Base-by-base conservation (phyloP, 2,113 vertebrate genomes). In the Cololabis saira region DNA sequence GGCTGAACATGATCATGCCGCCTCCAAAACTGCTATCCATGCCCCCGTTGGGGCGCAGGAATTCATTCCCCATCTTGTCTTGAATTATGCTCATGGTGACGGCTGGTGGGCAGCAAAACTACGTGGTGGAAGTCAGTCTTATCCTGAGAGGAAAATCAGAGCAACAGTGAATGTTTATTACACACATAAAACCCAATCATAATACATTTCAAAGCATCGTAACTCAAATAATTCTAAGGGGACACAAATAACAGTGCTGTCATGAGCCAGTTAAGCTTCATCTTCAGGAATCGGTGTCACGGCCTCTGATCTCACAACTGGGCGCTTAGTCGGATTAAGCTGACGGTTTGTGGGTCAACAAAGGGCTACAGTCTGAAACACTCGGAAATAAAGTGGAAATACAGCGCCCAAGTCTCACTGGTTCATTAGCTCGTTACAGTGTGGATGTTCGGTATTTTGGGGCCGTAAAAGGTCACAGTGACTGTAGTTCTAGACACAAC, bases 1-100 rank as follows among this genome's bases (percentile, higher is more conserved):
- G 96, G 88, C 96, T 98, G 93, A 98, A 98, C 96, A 98, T 96
- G 64, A 96, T 94, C 96, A 97, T 96, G 86, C 96, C 88, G 22
- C 92, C 86, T 79, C 95, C 93, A n/a, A 95, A 98, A 68, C 90
- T 86, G 81, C 95, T 91, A 86, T 98, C 97, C 96, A 98, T 96
- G 81, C 92, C 79, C 77, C 94, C 92, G 18, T 92, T 92, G 72
- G 92, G 88, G 78, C 94, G 94, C 82, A 95, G 90, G 93, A 95
- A 96, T 85, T 96, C 95, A 84, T 94, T 91, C 84, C 95, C 95
- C 82, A 97, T 89, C 93, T 97, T 96, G 93, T 97, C 93, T 90
- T 93, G 93, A 79, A 94, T 90, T 78, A 93, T 90, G 88, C 87
- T 94, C 93, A 94, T 94, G 87, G 60, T 91, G 87, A 81, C 77